Conservation (phyloP, 1,140 invertebrate species). For the Drosophila baimaii region DNA sequence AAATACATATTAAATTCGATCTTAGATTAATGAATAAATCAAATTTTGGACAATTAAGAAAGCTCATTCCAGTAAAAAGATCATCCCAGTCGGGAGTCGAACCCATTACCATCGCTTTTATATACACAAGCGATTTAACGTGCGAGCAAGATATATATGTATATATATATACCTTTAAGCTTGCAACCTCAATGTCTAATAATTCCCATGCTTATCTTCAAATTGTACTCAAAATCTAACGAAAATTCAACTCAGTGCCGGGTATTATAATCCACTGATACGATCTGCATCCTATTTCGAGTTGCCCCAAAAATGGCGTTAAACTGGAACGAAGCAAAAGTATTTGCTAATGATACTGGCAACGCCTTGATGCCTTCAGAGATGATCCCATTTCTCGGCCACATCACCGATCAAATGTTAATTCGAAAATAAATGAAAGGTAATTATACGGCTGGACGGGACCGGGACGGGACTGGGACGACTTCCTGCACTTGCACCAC, state of each 20-base stretch:
- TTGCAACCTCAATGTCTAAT: no score
- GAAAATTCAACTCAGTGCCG: no score
- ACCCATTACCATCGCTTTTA: no score
- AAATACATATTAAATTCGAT: no score
- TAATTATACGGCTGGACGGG: conserved; percentile 68
- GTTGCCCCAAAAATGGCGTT: conserved; percentile 51
- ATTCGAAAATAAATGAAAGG: conserved; percentile 82
- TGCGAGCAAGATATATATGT: no score
- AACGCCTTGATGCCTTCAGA: conserved; percentile 19
- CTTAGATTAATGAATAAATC: no score
- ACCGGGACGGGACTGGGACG: not conserved
- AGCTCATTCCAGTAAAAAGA: no score
- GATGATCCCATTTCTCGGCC: conserved; percentile 16
- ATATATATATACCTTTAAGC: no score
- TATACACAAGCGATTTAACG: no score
- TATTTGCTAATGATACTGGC: conserved; percentile 42
- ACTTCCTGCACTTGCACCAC: conserved; percentile 33
- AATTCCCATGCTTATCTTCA: not conserved
- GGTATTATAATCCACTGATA: conserved; percentile 5
- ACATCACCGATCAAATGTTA: conserved; percentile 73
- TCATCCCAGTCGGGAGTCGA: no score
- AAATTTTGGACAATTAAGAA: no score
- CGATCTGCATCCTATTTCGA: conserved; percentile 8
- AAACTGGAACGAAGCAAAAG: conserved; percentile 12
- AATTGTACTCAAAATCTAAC: no score